Conservation (phyloP, 2,113 vertebrate species). For the Piaya cayana region DNA sequence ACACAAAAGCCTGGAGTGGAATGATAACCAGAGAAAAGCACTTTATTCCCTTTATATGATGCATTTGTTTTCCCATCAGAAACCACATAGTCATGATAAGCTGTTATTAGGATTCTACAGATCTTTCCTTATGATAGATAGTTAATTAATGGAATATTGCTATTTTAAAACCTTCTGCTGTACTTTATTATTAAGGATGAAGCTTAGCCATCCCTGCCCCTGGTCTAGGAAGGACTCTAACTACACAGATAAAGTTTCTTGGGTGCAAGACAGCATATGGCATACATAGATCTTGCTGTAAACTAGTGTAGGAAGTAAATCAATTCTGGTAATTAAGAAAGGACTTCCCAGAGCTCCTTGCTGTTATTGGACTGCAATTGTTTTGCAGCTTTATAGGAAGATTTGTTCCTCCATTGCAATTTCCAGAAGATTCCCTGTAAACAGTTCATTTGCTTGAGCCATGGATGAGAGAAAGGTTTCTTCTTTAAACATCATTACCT, state of each 20-base stretch:
- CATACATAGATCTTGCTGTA: neutral
- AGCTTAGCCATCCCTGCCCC: neutral
- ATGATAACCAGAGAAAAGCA: slow-evolving; percentile 51
- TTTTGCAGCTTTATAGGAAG: slow-evolving; percentile 1
- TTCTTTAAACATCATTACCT: neutral
- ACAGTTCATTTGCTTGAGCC: neutral
- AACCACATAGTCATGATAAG: slow-evolving; percentile 20
- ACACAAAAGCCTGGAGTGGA: slow-evolving; percentile 43
- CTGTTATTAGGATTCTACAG: slow-evolving; percentile 8
- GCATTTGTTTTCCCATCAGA: slow-evolving; percentile 22
- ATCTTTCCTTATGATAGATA: neutral
- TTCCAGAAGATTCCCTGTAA: neutral
- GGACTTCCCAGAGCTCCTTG: neutral
- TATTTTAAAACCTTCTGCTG: neutral
- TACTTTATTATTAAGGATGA: neutral
- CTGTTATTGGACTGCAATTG: slow-evolving; percentile 28
- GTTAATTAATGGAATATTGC: neutral
- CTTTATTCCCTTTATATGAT: slow-evolving; percentile 17
- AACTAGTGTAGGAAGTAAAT: neutral
- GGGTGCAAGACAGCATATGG: neutral
- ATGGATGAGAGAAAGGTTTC: neutral
- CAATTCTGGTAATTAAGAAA: neutral
- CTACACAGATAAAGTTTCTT: neutral
- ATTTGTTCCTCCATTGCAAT: neutral
- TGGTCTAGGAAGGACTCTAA: neutral